These are phyloP conservation scores for Poecile atricapillus DNA, from an alignment of 2,113 vertebrate species.

Conservation along the genomic window DNA sequence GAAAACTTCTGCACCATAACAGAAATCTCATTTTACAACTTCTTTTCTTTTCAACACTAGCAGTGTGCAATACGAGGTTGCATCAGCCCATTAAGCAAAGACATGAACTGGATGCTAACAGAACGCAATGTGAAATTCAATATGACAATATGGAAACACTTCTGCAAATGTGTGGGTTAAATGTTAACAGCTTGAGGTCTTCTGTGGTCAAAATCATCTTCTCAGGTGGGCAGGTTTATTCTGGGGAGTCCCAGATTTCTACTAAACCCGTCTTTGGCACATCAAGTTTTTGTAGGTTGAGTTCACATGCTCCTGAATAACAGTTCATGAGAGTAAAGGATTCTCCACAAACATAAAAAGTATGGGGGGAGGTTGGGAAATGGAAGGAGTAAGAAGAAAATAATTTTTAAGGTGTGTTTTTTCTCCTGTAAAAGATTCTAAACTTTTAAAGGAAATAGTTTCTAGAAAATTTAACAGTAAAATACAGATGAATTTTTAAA, in stretches of 20 bases:
- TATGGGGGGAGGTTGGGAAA: fast-evolving
- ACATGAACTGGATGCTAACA: neutral
- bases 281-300: neutral
- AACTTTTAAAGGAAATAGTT: neutral
- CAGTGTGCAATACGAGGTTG: neutral
- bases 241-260: neutral
- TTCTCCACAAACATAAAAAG: neutral
- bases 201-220: neutral
- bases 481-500: constrained; percentile 39
- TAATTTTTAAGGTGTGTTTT: neutral
- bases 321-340: neutral
- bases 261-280: neutral
- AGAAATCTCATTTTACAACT: neutral
- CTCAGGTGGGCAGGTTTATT: neutral
- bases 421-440: neutral
- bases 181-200: neutral
- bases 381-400: neutral
- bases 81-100: neutral
- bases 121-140: fast-evolving
- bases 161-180: neutral
- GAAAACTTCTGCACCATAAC: neutral
- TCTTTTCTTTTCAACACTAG: neutral
- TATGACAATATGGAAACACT: neutral
- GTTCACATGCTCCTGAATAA: neutral
- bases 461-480: constrained; percentile 19